These are phyloP conservation scores for Eubucco bourcierii DNA, from an alignment of 2,113 vertebrate species.

Conservation along the genomic window DNA sequence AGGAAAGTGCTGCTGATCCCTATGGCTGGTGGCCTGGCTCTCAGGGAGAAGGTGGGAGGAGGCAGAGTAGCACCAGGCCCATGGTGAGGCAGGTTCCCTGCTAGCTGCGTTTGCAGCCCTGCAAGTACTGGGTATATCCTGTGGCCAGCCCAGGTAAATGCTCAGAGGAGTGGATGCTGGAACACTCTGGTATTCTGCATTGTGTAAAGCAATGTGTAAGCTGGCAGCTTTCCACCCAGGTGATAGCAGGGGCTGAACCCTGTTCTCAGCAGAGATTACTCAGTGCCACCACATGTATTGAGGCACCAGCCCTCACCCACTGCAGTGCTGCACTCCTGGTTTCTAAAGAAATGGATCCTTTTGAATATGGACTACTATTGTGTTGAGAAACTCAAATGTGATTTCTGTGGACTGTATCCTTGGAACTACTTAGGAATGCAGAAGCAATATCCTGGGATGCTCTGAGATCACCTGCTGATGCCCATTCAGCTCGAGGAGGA, in stretches of 20 bases:
- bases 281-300: accelerated
- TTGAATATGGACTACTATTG: not conserved
- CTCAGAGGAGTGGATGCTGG: not conserved
- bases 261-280: not conserved
- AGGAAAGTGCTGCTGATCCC: not conserved
- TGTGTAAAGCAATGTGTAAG: not conserved
- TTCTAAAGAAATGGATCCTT: not conserved
- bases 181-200: not conserved
- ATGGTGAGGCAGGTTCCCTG: not conserved
- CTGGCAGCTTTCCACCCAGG: not conserved
- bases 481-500: too few species aligned
- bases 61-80: not conserved
- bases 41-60: not conserved
- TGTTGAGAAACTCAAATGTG: not conserved
- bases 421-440: not conserved
- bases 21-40: not conserved
- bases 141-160: not conserved
- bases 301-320: not conserved
- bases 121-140: not conserved
- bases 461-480: not conserved
- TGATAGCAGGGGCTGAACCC: not conserved
- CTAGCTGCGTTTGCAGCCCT: not conserved
- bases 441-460: not conserved
- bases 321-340: not conserved
- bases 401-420: not conserved